Evolutionary conservation across 2,888 invertebrate species (phyloP).

Genomic region (Acholoe squamosa): DNA sequence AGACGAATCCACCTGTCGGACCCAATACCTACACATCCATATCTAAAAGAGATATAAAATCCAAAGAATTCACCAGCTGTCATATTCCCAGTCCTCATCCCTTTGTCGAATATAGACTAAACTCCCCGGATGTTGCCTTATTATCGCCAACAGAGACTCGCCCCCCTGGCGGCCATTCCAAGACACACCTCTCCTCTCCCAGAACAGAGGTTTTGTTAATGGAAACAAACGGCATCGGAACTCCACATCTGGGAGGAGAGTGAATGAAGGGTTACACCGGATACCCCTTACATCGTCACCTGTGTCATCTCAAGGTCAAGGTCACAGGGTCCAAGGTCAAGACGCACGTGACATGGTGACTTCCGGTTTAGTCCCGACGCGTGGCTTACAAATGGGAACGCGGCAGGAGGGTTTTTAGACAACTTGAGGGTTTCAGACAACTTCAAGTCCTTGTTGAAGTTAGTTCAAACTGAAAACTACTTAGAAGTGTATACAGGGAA

Average conservation of each 20-base stretch:
- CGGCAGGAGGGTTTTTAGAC: not conserved
- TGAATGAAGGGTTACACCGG: not conserved
- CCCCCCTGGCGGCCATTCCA: not conserved
- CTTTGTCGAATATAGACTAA: not conserved
- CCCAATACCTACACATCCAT: too few relatives aligned
- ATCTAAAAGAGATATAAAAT: too few relatives aligned
- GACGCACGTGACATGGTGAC: slow-evolving; percentile 24
- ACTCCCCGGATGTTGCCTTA: slow-evolving; percentile 3
- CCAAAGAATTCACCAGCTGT: not conserved
- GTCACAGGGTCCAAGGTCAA: not conserved
- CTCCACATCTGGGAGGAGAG: not conserved
- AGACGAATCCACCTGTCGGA: too few relatives aligned
- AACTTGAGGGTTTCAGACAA: not conserved
- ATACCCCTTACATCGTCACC: slow-evolving; percentile 5
- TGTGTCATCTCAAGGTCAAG: slow-evolving; percentile 5
- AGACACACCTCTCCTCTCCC: not conserved
- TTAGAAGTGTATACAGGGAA: too few relatives aligned
- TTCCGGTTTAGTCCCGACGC: not conserved
- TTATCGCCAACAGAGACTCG: not conserved
- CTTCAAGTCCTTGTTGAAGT: too few relatives aligned
- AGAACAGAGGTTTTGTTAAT: not conserved
- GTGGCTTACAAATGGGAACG: not conserved
- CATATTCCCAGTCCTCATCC: not conserved
- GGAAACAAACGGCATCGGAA: not conserved
- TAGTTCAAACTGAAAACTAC: too few relatives aligned